Evolutionary conservation across 2,888 invertebrate genomes (phyloP), one percentile per base, ranked within the genome.

Genomic region (Tipula confusa): DNA sequence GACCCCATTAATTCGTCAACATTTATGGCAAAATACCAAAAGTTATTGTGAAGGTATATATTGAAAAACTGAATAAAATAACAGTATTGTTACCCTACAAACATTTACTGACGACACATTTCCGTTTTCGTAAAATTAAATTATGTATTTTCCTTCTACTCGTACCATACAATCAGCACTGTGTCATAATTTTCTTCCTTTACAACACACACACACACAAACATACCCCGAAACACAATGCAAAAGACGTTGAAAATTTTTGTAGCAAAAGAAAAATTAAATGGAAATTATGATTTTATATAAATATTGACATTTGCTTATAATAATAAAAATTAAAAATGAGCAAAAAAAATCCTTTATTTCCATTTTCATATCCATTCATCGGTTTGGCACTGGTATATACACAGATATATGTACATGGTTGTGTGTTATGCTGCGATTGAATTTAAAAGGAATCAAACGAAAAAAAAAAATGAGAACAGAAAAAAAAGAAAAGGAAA

Each of bases 281-380:
- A 64, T 64, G 24, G 24, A 64, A 64, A 64, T 64, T 24, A 64
- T 64, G 64, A 64, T 64, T 64, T 64, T 24, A 64, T 24, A 64
- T 24, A 64, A 64, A 64, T 64, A 64, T 64, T 64, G 64, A 64
- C 64, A 64, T 64, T 64, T 24, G 64, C 64, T 64, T 64, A 24
- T 64, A 64, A 64, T 64, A 64, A 64, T 64, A 64, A 64, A 64
- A 64, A 11, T 64, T 64, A 64, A 64, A 64, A 64, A 24, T 64
- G 64, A 64, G 9, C 64, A 64, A 64, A 24, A 64, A 43, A 64
- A 64, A 64, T 24, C 64, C 18, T 64, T 64, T 64, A 24, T 2
- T 64, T 64, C 24, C 18, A 64, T 64, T 24, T 64, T 64, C n/a
- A 64, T 43, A 64, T 24, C 9, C 24, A 24, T 64, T 64, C 24